A percentile compares a stretch with the other conserved stretches of the same genome.
phyloP scores from a whole-genome alignment of 2,113 vertebrate genomes.

The Smithornis capensis region DNA sequence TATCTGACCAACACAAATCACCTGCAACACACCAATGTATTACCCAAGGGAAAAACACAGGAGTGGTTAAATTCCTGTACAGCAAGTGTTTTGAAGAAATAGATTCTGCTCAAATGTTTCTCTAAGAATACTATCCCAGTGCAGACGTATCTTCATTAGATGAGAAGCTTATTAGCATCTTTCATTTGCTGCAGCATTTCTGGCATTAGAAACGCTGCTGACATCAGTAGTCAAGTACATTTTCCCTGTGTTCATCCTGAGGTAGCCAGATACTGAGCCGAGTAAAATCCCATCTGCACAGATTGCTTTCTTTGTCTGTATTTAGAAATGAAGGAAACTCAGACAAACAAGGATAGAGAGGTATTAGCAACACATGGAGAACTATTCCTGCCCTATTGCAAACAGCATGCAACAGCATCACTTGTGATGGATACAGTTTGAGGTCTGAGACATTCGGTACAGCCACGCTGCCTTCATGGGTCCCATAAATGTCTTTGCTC shows the following conservation, averaged over 20 bases:
- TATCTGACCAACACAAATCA: slow-evolving; percentile 69
- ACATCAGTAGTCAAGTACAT: neutral
- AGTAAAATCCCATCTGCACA: neutral
- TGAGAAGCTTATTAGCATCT: neutral
- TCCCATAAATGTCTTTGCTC: neutral
- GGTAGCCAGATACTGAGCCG: neutral
- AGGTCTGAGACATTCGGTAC: neutral
- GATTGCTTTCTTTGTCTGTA: neutral
- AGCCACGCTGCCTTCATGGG: neutral
- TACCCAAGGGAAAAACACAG: neutral
- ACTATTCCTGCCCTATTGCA: neutral
- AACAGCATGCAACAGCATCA: neutral
- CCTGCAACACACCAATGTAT: slow-evolving; percentile 32
- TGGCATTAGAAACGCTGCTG: neutral
- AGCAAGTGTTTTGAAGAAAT: neutral
- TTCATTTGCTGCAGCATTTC: neutral
- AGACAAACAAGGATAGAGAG: neutral
- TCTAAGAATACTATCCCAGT: neutral
- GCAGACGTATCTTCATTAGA: neutral
- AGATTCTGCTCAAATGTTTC: neutral
- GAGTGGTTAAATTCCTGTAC: neutral
- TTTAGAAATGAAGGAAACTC: neutral
- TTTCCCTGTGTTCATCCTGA: neutral
- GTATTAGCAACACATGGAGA: neutral
- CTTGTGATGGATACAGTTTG: neutral